Evolutionary conservation across 1,140 invertebrate genomes (phyloP), one percentile per base, ranked within the genome.

Genomic region (Temnothorax curvispinosus): DNA sequence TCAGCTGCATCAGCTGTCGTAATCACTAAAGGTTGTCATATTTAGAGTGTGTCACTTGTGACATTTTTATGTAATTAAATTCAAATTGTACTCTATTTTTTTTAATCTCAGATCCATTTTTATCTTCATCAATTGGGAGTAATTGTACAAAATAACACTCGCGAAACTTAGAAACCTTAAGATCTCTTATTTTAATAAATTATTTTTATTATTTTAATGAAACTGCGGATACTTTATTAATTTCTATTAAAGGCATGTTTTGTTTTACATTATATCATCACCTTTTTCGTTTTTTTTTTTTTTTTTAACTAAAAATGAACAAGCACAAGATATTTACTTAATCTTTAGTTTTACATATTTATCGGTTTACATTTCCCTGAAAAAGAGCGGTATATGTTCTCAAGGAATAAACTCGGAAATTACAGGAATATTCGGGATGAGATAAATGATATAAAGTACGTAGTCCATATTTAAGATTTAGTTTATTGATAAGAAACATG

Each of bases 401-500:
- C 18, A 35, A 78, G 35, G 32, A 18, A 65, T 65, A 21, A 77
- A 35, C 7, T 67, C 7, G 6, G 3, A 7, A 44, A 52, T 84
- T 75, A 74, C 1, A 27, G 3, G 9, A 21, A 52, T 44, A 62
- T 44, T 2, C 11, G 18, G 11, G 7, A 9, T 47, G 6, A 7
- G 50, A 47, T 74, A 60, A 74, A 38, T 38, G 2, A 1, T 74
- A 4, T 4, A 32, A 41, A 2, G 3, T n/a, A 9, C 13, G 27
- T 21, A 27, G 44, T 81, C 21, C 38, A 72, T 84, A 84, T 84
- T 84, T 74, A 84, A 84, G 80, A 54, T 84, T 69, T 84, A 84
- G 54, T 84, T 84, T 84, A 84, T 84, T 84, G 69, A 84, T 84
- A 84, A 84, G 80, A 84, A 84, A 84, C 80, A 74, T 84, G 69